phyloP scores from a whole-genome alignment of 1,140 invertebrate species.

The Panagrolaimus sp. region DNA sequence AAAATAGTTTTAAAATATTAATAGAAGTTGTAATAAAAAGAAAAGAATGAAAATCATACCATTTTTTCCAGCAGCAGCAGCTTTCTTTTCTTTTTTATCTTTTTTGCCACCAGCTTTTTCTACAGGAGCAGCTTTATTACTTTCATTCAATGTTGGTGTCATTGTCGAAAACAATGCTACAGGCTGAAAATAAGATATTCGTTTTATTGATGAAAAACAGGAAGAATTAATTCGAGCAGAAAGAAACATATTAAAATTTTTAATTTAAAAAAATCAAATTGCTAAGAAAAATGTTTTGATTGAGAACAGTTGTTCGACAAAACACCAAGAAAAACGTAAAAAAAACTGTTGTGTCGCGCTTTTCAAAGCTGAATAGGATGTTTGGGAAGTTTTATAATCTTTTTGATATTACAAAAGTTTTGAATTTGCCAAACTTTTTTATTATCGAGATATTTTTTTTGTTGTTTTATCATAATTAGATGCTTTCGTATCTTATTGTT shows the following conservation, averaged over 20 bases:
- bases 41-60: slow-evolving; percentile 15
- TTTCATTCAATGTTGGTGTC: slow-evolving; percentile 9
- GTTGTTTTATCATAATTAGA: too few relatives aligned
- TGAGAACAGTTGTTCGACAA: background rate
- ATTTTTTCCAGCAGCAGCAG: slow-evolving; percentile 19
- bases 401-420: slow-evolving; percentile 69
- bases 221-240: background rate
- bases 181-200: slow-evolving; percentile 63
- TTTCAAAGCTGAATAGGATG: slow-evolving; percentile 69
- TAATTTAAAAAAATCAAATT: background rate
- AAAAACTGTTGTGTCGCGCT: slow-evolving; percentile 77
- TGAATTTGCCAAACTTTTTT: too few relatives aligned
- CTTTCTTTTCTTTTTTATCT: too few relatives aligned
- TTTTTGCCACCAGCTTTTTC: slow-evolving; percentile 28
- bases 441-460: too few relatives aligned
- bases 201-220: background rate
- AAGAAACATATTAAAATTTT: background rate
- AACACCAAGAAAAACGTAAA: slow-evolving; percentile 10
- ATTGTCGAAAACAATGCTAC: slow-evolving; percentile 71
- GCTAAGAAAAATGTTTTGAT: background rate
- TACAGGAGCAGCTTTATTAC: slow-evolving; percentile 19
- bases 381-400: slow-evolving; percentile 65
- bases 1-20: background rate
- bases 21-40: background rate
- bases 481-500: too few relatives aligned